These are phyloP conservation scores for Orientallactaga sibirica DNA, from an alignment of 2,797 vertebrate species.

Conservation along the genomic window DNA sequence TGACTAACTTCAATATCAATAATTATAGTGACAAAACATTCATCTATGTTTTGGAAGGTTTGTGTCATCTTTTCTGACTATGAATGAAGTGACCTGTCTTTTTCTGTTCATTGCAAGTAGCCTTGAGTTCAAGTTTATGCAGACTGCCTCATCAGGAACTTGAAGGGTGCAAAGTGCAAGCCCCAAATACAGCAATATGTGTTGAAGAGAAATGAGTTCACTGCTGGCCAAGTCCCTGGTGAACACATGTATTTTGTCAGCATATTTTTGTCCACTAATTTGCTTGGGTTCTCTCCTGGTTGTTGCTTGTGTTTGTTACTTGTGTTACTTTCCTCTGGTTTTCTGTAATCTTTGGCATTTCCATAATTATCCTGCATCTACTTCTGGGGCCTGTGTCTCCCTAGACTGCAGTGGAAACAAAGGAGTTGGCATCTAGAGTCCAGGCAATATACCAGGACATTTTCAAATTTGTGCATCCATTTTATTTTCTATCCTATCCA, in stretches of 20 bases:
- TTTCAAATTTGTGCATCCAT: not conserved
- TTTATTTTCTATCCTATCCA: not conserved
- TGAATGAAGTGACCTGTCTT: no score
- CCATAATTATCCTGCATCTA: not conserved
- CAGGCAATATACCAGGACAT: not conserved
- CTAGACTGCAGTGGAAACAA: not conserved
- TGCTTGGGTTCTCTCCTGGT: slow-evolving; percentile 8
- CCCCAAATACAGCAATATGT: not conserved
- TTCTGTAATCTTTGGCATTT: not conserved
- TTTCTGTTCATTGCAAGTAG: not conserved
- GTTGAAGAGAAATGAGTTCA: not conserved
- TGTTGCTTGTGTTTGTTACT: not conserved
- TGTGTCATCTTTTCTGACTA: not conserved
- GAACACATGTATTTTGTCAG: rapidly evolving
- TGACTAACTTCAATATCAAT: not conserved
- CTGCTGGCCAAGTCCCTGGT: rapidly evolving
- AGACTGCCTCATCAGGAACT: not conserved
- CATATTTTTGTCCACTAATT: not conserved
- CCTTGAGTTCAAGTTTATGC: rapidly evolving
- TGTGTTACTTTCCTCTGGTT: not conserved
- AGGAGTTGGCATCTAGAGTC: not conserved
- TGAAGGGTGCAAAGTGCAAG: not conserved
- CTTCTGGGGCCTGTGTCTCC: no score
- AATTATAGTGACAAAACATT: not conserved
- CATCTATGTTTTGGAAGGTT: not conserved